Conservation (phyloP, 2,113 vertebrate genomes). For the Panthera uncia region DNA sequence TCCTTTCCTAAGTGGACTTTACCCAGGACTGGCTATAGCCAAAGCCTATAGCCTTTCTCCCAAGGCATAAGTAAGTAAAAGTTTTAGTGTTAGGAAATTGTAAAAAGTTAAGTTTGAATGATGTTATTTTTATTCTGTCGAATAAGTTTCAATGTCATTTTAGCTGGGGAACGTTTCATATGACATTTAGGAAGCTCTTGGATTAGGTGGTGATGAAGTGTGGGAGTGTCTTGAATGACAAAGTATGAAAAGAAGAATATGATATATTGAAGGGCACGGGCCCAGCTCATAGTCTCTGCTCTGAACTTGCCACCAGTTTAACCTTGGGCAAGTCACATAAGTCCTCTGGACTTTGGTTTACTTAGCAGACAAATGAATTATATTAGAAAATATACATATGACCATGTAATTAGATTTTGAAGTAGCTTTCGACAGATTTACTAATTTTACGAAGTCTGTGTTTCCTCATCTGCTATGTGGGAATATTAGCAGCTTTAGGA, state of each 20-base stretch:
- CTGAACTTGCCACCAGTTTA: not conserved
- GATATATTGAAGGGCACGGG: not conserved
- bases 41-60: no score
- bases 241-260: not conserved
- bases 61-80: not conserved
- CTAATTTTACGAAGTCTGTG: not conserved
- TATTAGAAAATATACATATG: not conserved
- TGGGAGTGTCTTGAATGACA: not conserved
- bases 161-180: conserved; percentile 11
- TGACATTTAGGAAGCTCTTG: not conserved
- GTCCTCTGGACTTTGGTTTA: not conserved
- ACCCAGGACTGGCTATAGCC: not conserved
- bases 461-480: conserved; percentile 1
- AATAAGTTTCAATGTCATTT: conserved; percentile 18
- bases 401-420: not conserved
- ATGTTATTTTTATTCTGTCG: conserved; percentile 5
- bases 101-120: conserved; percentile 19
- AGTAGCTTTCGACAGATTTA: not conserved
- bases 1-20: not conserved
- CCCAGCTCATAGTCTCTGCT: not conserved
- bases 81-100: conserved; percentile 26
- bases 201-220: not conserved
- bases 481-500: conserved; percentile 20
- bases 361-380: not conserved
- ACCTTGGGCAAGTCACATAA: not conserved